A percentile compares a stretch with the other conserved stretches of the same genome.
These are phyloP conservation scores for Psophia crepitans DNA, from an alignment of 2,113 vertebrate species.

Conservation along the genomic window DNA sequence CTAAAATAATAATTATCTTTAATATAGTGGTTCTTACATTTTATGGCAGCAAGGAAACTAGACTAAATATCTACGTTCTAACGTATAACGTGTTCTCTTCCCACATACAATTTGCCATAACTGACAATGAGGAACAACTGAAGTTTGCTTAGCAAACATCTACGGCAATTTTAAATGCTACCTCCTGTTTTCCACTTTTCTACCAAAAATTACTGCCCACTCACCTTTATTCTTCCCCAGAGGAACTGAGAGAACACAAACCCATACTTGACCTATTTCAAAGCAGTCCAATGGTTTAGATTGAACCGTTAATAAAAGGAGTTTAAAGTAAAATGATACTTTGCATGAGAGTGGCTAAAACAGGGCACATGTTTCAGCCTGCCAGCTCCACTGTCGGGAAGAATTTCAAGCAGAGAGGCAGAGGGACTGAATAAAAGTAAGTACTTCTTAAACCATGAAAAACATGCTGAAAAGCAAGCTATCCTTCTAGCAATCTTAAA, in stretches of 20 bases:
- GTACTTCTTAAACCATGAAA: not conserved
- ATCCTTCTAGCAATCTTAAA: not conserved
- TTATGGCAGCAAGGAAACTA: not conserved
- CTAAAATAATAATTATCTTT: not conserved
- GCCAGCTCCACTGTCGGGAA: not conserved
- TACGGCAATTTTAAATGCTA: not conserved
- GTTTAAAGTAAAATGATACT: not conserved
- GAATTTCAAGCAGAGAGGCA: not conserved
- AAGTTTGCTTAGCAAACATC: not conserved
- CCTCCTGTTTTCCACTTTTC: not conserved
- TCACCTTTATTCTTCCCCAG: not conserved
- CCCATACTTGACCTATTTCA: not conserved
- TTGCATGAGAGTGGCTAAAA: not conserved
- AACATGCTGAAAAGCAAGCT: not conserved
- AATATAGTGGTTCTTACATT: not conserved
- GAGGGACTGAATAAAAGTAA: not conserved
- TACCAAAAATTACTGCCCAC: not conserved
- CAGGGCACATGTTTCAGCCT: not conserved
- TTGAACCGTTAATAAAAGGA: not conserved
- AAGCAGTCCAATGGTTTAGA: not conserved
- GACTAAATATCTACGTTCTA: not conserved
- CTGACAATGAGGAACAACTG: not conserved
- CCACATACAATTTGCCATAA: not conserved
- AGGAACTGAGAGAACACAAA: not conserved
- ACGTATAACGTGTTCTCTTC: not conserved